A percentile compares a stretch with the other conserved stretches of the same genome.
Conservation (phyloP, 2,797 vertebrate species). For the Neopelma chrysocephalum region DNA sequence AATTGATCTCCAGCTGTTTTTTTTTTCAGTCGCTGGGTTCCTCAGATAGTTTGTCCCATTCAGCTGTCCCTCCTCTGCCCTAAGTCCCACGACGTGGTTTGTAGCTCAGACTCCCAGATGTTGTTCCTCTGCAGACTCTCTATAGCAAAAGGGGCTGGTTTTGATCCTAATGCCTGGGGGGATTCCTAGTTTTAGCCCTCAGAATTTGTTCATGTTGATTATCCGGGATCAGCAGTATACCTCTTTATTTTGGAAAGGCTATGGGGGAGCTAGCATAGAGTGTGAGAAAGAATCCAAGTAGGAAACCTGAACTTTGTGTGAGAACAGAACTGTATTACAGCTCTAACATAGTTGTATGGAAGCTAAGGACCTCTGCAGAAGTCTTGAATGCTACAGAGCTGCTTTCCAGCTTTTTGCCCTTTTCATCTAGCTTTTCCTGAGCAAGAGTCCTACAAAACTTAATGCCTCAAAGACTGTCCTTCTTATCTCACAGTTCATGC, state of each 20-base stretch:
- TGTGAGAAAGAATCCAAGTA: neutral
- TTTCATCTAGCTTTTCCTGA: neutral
- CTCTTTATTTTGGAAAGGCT: neutral
- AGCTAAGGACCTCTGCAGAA: neutral
- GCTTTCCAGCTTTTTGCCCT: neutral
- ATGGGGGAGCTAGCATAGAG: neutral
- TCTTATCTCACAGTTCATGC: neutral
- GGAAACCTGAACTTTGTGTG: neutral
- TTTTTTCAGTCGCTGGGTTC: neutral
- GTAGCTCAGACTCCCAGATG: neutral
- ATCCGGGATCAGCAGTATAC: neutral
- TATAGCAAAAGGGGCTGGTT: neutral
- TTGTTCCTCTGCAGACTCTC: neutral
- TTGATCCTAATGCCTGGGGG: neutral
- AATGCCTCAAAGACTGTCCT: neutral
- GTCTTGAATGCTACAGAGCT: neutral
- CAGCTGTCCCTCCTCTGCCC: neutral
- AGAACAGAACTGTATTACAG: neutral
- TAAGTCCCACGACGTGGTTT: neutral
- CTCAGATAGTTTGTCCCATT: neutral
- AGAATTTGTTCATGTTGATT: neutral
- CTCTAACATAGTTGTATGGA: neutral
- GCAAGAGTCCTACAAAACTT: neutral
- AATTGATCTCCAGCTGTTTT: neutral
- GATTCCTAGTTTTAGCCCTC: neutral